Evolutionary conservation across 2,797 vertebrate genomes (phyloP).

Genomic region (Emys orbicularis): DNA sequence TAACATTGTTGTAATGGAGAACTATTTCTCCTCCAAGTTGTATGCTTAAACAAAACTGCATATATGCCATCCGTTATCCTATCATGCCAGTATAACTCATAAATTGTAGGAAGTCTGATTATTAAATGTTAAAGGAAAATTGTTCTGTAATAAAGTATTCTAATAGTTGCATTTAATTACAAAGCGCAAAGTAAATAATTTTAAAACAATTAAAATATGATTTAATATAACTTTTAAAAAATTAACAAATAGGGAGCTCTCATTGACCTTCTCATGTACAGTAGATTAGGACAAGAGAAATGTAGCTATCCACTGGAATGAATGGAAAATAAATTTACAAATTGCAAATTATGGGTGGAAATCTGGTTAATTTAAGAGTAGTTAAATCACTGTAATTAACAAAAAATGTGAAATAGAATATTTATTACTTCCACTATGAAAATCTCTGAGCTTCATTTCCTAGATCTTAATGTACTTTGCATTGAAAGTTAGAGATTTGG

Average conservation of each 20-base stretch:
- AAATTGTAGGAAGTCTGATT: not conserved
- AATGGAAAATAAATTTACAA: not conserved
- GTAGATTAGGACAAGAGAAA: not conserved
- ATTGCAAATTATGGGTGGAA: not conserved
- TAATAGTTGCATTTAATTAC: not conserved
- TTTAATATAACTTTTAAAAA: not conserved
- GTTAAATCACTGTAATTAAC: not conserved
- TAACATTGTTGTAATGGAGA: not conserved
- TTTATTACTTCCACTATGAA: not conserved
- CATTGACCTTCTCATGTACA: not conserved
- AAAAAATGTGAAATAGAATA: not conserved
- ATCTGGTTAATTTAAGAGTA: not conserved
- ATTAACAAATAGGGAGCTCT: not conserved
- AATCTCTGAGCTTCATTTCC: rapidly evolving
- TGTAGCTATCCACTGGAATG: not conserved
- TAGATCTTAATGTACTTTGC: not conserved
- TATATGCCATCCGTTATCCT: not conserved
- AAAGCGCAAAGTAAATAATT: not conserved
- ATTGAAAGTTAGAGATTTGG: not conserved
- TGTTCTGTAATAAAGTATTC: not conserved
- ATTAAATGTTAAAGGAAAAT: not conserved
- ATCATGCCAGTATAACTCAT: not conserved
- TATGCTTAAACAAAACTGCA: not conserved
- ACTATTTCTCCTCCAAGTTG: not conserved
- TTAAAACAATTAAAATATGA: not conserved